Percentiles rank a stretch among this genome's conserved stretches.
Evolutionary conservation across 1,140 invertebrate species (phyloP).

Genomic region (Meteorus sp.): DNA sequence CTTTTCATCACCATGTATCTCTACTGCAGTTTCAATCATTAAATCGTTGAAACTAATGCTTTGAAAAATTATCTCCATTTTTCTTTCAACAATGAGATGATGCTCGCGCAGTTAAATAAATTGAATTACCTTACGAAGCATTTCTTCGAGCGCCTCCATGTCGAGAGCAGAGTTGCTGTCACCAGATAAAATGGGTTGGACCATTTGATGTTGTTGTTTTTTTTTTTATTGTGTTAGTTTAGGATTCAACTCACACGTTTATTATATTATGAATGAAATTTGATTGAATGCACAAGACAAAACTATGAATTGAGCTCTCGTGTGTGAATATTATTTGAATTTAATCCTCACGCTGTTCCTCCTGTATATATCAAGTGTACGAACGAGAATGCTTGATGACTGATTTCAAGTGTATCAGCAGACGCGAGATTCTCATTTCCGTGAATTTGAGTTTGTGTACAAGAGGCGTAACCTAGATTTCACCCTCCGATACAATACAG

Average conservation of each 20-base stretch:
- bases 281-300: constrained; percentile 6
- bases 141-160: constrained; percentile 80
- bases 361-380: background rate
- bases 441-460: background rate
- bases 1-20: no score
- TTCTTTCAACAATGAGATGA: background rate
- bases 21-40: no score
- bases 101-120: background rate
- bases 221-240: no score
- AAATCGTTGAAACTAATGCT: no score
- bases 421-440: background rate
- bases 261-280: constrained; percentile 4
- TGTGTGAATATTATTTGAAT: background rate
- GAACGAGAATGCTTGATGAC: background rate
- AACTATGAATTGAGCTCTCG: no score
- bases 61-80: no score
- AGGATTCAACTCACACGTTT: constrained; percentile 5
- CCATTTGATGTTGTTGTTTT: constrained; percentile 47
- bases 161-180: constrained; percentile 73
- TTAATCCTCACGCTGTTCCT: background rate
- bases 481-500: background rate
- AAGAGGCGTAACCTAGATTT: constrained; percentile 7
- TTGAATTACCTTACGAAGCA: constrained; percentile 74
- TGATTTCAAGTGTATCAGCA: background rate
- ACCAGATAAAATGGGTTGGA: constrained; percentile 59